phyloP scores from a whole-genome alignment of 2,888 invertebrate species.

The Rapana venosa region DNA sequence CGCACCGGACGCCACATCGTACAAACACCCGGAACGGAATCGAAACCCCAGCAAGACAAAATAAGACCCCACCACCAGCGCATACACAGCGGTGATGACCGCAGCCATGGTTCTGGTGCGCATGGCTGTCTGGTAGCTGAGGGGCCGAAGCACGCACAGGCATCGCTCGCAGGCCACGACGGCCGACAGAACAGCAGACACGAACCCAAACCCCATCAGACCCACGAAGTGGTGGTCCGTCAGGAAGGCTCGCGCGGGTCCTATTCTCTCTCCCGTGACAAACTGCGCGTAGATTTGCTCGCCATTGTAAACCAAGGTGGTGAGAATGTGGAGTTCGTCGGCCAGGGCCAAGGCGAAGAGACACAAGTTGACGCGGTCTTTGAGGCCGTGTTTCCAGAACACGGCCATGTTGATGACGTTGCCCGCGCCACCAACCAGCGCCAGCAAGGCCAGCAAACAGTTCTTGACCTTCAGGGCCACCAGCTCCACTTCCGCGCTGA shows the following conservation, averaged over 20 bases:
- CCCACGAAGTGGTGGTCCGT: background rate
- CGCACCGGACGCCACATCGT: background rate
- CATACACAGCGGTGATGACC: too few relatives aligned
- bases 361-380: background rate
- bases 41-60: background rate
- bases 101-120: background rate
- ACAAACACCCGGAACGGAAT: background rate
- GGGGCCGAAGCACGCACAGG: background rate
- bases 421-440: background rate
- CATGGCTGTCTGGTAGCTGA: background rate
- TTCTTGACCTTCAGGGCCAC: background rate
- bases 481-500: background rate
- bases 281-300: background rate
- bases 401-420: slow-evolving; percentile 9
- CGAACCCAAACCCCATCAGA: background rate
- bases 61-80: too few relatives aligned
- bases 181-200: background rate
- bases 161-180: background rate
- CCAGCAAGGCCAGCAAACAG: background rate
- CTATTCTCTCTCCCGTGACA: background rate
- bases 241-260: background rate
- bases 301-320: background rate
- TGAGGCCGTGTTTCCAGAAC: background rate
- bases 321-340: background rate
- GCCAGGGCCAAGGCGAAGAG: background rate